phyloP scores from a whole-genome alignment of 2,888 invertebrate species.

The Pseudeuparius sepicola region DNA sequence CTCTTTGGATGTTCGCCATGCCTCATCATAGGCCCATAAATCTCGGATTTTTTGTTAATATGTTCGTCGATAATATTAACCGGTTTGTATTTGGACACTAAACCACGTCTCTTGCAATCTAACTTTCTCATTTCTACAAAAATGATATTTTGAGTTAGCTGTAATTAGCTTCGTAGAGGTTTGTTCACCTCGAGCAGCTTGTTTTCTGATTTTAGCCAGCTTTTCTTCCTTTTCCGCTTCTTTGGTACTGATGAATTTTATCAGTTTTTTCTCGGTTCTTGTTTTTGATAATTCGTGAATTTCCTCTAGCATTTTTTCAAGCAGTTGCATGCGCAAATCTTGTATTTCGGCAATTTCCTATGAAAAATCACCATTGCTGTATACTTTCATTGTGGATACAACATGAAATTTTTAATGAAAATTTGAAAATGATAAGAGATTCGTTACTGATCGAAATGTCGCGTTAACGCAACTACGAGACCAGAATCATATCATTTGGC shows the following conservation, averaged over 20 bases:
- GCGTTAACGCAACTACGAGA: no score
- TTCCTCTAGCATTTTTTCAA: conserved; percentile 52
- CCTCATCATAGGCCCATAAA: conserved; percentile 53
- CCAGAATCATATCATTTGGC: no score
- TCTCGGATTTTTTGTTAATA: conserved; percentile 48
- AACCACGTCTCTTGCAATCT: conserved; percentile 35
- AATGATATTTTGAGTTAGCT: conserved; percentile 8
- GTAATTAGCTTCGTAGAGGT: no score
- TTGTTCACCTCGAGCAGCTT: conserved; percentile 42
- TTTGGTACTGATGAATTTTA: conserved; percentile 43
- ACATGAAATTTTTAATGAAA: no score
- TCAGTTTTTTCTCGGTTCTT: conserved; percentile 42
- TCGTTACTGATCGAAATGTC: no score
- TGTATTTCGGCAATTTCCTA: conserved; percentile 65
- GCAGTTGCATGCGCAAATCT: conserved; percentile 55
- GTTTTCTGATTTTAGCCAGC: conserved; percentile 45
- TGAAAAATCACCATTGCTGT: conserved; percentile 13
- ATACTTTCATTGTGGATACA: no score
- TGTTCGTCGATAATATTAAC: conserved; percentile 43
- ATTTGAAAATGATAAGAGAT: no score
- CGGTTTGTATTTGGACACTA: conserved; percentile 37
- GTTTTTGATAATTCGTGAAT: conserved; percentile 41
- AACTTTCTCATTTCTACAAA: conserved; percentile 42
- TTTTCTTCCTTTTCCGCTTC: conserved; percentile 47
- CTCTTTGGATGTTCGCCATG: conserved; percentile 56